Evolutionary conservation across 2,113 vertebrate species (phyloP), one percentile per base, ranked within the genome.

Genomic region (Bothrops jararaca): DNA sequence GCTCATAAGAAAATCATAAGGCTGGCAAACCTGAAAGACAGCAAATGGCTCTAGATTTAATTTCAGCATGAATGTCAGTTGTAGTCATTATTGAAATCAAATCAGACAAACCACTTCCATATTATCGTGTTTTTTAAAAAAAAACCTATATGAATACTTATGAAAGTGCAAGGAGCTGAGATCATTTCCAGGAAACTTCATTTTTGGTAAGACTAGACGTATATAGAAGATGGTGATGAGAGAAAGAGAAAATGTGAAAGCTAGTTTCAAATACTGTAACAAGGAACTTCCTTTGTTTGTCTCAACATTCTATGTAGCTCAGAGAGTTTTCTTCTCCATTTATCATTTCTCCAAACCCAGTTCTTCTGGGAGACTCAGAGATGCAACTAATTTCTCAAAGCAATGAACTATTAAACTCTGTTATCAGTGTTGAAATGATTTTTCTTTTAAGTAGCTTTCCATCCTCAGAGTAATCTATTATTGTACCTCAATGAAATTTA

Each of bases 331-430:
- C 88, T 50, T 86, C 15, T 23, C 85, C 89, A 93, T 92, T 23
- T 24, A 64, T 93, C 90, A 91, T 18, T 92, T 20, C 1, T 86
- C 93, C 93, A 86, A 34, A 26, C 26, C 80, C 34, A 34, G 26
- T 56, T 88, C 45, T 54, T 95, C 11, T 52, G 90, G 42, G 34
- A 48, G 0, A 90, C 20, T 0, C 0, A 34, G 12, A 57, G 34
- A 93, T 64, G 89, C 74, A 90, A 86, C 89, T 53, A 86, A 90
- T 86, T 29, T 34, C 69, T 12, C 15, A 93, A 92, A 95, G 48
- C 22, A 90, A 90, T 15, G 7, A 88, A n/a, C 4, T 1, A 1
- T 18, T 60, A 74, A 5, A 11, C 45, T 90, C 34, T 2, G 52
- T 34, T 8, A 86, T 92, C 80, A 90, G 80, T 69, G 12, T 26